phyloP scores from a whole-genome alignment of 2,888 invertebrate species.

The Papilio protenor region DNA sequence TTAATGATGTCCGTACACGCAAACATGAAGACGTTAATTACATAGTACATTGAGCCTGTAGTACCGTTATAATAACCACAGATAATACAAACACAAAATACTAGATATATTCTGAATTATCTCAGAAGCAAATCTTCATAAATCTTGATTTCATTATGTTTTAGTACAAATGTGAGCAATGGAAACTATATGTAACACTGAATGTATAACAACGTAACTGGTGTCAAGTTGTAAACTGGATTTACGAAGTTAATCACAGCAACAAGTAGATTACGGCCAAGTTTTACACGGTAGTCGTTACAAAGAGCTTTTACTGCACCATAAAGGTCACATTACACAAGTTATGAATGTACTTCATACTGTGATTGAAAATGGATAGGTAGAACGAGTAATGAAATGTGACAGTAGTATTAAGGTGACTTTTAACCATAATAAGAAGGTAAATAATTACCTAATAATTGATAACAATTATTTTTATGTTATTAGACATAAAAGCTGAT shows the following conservation, averaged over 20 bases:
- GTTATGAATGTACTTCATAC: conserved; percentile 43
- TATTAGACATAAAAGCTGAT: neutral
- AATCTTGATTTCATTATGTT: too few species aligned
- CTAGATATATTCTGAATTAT: neutral
- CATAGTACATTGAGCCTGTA: neutral
- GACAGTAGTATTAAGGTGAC: conserved; percentile 49
- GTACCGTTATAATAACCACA: conserved; percentile 39
- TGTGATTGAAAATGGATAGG: conserved; percentile 55
- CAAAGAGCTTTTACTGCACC: conserved; percentile 53
- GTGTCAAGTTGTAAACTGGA: conserved; percentile 14
- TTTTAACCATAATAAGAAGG: neutral
- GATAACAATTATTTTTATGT: neutral
- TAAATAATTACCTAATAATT: too few species aligned
- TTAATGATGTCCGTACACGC: conserved; percentile 19
- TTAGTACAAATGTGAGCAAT: too few species aligned
- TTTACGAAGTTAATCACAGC: conserved; percentile 7
- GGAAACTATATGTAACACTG: neutral
- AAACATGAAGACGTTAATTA: conserved; percentile 18
- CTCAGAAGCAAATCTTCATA: too few species aligned
- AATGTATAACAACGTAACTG: neutral
- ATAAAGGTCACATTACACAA: conserved; percentile 48
- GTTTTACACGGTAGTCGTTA: conserved; percentile 12
- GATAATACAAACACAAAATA: neutral
- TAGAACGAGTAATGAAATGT: conserved; percentile 54
- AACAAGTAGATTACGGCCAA: conserved; percentile 6